Base-by-base conservation (phyloP, 2,888 invertebrate genomes). In the Nomada fucata region DNA sequence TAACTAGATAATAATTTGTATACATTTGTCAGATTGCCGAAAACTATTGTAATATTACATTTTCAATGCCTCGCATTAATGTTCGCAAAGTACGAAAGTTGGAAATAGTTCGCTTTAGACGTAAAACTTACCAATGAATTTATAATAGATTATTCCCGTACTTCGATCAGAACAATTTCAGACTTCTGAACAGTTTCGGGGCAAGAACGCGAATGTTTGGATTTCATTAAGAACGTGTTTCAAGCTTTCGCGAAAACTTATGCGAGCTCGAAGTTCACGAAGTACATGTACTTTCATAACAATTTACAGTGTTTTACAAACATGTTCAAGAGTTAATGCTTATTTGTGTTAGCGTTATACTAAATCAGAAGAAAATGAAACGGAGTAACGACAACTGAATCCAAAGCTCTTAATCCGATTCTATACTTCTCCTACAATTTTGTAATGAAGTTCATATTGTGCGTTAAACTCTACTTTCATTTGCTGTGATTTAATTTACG, bases 151-250 rank as follows among this genome's bases (percentile, higher is more conserved):
- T 36, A 36, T 36, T 53, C 10, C 20, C 20, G 53, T 2, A 15
- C 15, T 53, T 53, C 36, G 53, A 67, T 36, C 52, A 7, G 20
- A 67, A 53, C 36, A 67, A 53, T 67, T 20, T 36, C 67, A 20
- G 52, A 29, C 20, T 50, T n/a, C 4, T 53, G 20, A 53, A 36
- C 36, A 36, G 9, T 67, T 67, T 53, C 20, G 15, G 9, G 9
- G 4, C 53, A 36, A 18, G 52, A 67, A 47, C 29, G 52, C 2
- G 65, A 50, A 47, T 52, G 29, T 67, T 67, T 53, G 15, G 15
- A 67, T 36, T 53, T 67, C 36, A 18, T 15, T 9, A 53, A 20
- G 52, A 36, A 53, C 52, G 29, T 52, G n/a, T 52, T 65, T 9
- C 65, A 7, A 15, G 29, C 50, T 65, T 65, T 7, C 50, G 3